Percentiles rank a stretch among this genome's conserved stretches.
These are phyloP conservation scores for Rhinichthys klamathensis DNA, from an alignment of 2,113 vertebrate genomes.

Conservation along the genomic window DNA sequence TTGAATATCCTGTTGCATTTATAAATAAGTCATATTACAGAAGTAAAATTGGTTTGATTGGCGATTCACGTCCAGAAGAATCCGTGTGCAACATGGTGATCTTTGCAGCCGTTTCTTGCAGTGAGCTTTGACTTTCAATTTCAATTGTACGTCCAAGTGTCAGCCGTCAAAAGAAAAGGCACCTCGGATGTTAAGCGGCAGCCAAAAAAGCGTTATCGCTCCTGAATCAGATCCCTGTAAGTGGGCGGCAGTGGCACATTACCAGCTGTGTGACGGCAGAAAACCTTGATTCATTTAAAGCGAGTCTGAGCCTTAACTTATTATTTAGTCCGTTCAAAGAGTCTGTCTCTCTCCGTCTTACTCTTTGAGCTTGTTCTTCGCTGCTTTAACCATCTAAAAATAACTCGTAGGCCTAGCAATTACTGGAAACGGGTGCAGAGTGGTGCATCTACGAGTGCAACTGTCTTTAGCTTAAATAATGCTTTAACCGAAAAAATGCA, in stretches of 20 bases:
- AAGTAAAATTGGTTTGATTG: not conserved
- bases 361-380: conserved; percentile 45
- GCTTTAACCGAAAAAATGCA: conserved; percentile 35
- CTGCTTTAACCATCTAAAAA: conserved; percentile 60
- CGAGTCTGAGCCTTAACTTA: conserved; percentile 34
- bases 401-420: conserved; percentile 58
- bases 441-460: conserved; percentile 42
- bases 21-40: not conserved
- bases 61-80: not conserved
- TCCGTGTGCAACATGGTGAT: not conserved
- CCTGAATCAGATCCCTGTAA: conserved; percentile 41
- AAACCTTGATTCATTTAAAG: conserved; percentile 51
- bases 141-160: conserved; percentile 28
- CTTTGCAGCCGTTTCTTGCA: not conserved
- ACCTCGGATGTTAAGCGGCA: conserved; percentile 28
- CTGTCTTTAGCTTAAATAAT: conserved; percentile 41
- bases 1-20: not conserved
- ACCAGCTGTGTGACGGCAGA: conserved; percentile 47
- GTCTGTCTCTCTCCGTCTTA: conserved; percentile 16
- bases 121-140: conserved; percentile 27
- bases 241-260: conserved; percentile 33
- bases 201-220: not conserved
- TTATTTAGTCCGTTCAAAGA: conserved; percentile 34
- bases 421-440: conserved; percentile 59
- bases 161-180: conserved; percentile 21